Evolutionary conservation across 2,888 invertebrate species (phyloP), one percentile per base, ranked within the genome.

Genomic region (Microchrysa polita): DNA sequence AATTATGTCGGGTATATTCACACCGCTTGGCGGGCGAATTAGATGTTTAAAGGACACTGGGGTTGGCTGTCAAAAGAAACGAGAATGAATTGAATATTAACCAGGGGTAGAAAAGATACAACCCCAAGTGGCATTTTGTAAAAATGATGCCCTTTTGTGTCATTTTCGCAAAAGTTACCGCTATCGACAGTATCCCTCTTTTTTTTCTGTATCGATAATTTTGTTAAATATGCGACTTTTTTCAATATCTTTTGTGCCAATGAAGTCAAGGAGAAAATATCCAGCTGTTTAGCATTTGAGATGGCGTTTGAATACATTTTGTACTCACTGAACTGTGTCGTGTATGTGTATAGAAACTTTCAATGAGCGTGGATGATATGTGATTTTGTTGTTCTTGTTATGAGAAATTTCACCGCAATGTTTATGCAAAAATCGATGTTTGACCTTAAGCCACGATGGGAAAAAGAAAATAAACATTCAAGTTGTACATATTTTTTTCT

Each of bases 21-120:
- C 69, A 57, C 40, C 69, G 42, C 55, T 69, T 20, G 20, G 55
- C 40, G 20, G n/a, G 55, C 20, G 57, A 55, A 69, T 69, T 69
- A 69, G 55, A 69, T 20, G 55, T 53, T 67, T 40, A 69, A 69
- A 69, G 57, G 57, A 55, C 52, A 69, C 20, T 40, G 18, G 69
- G 23, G 55, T 55, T 69, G 69, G 55, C 57, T 69, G 22, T 40
- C 69, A 69, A 69, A 69, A 69, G 18, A 12, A 55, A 22, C 40
- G 69, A 57, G 55, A 69, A 34, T 69, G 69, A 55, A 69, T 69
- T 69, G 69, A 69, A 69, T 69, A 69, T 55, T 55, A 69, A 57
- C 40, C 10, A 5, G 7, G 7, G 27, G 27, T 5, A 52, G 40
- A 48, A 34, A 69, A 34, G 55, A 27, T 57, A 57, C 16, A 34